Evolutionary conservation across 2,888 invertebrate genomes (phyloP).

Genomic region (Phortica magna): DNA sequence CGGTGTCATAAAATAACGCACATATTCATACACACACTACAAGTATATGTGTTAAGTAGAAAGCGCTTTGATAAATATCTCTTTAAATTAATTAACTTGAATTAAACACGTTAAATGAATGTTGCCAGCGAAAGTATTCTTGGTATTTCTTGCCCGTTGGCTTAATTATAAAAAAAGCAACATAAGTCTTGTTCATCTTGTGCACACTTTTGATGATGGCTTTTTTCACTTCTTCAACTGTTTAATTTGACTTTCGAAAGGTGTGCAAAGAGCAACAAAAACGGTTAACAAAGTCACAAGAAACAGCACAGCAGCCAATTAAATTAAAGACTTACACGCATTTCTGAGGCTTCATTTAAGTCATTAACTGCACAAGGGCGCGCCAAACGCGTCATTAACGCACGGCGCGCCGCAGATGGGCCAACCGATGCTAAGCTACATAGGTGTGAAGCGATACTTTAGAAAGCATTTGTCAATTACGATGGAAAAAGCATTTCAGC

Average conservation of each 20-base stretch:
- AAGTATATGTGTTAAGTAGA: background rate
- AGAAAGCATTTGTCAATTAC: background rate
- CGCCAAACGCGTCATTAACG: background rate
- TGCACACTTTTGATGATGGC: background rate
- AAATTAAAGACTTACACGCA: background rate
- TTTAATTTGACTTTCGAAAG: slow-evolving; percentile 67
- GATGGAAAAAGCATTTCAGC: background rate
- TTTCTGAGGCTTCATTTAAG: background rate
- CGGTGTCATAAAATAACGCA: background rate
- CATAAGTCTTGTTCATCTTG: background rate
- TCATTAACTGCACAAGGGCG: slow-evolving; percentile 2
- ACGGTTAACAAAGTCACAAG: background rate
- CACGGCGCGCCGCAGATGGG: background rate
- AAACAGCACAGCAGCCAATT: slow-evolving; percentile 28
- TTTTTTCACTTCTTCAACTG: slow-evolving; percentile 34
- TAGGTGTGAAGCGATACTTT: background rate
- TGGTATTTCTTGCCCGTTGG: background rate
- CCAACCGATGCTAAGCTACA: background rate
- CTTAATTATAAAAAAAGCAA: background rate
- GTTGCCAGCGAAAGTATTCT: slow-evolving; percentile 28
- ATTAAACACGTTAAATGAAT: background rate
- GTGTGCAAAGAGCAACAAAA: slow-evolving; percentile 18
- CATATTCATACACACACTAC: no score
- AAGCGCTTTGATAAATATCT: background rate
- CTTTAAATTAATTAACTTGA: background rate